Conservation (phyloP, 2,113 vertebrate species). For the Podarcis raffonei region DNA sequence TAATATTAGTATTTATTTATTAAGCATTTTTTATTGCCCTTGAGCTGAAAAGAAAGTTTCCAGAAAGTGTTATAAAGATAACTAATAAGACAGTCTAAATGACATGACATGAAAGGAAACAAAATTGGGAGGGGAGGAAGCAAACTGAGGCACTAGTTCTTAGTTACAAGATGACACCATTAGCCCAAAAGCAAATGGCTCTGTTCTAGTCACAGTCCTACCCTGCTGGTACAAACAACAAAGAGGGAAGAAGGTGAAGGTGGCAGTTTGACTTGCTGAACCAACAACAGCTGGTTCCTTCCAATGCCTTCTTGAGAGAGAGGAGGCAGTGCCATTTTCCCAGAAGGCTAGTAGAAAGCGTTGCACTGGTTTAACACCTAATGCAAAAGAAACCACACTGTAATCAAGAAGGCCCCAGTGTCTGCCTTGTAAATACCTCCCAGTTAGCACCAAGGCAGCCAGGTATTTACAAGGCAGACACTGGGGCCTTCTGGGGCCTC, state of each 20-base stretch:
- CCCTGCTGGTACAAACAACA: too few relatives aligned
- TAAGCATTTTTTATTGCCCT: not conserved
- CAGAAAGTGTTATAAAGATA: not conserved
- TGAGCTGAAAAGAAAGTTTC: not conserved
- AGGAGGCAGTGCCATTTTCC: not conserved
- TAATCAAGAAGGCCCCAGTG: not conserved
- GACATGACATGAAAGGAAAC: not conserved
- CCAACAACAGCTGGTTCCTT: not conserved
- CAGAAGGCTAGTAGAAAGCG: not conserved
- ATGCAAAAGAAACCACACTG: not conserved
- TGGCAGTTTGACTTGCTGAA: too few relatives aligned
- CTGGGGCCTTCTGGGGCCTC: not conserved
- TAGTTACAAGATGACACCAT: not conserved
- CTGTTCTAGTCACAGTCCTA: not conserved
- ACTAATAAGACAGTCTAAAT: not conserved
- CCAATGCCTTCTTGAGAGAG: not conserved
- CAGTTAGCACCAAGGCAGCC: slow-evolving; percentile 17
- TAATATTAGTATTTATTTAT: not conserved
- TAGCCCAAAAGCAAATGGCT: not conserved
- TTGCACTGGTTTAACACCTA: slow-evolving; percentile 13
- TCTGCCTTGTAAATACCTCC: slow-evolving; percentile 25
- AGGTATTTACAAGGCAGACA: slow-evolving; percentile 19
- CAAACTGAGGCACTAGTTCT: not conserved
- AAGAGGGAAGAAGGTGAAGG: too few relatives aligned
- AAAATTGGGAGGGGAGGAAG: not conserved